A percentile compares a stretch with the other conserved stretches of the same genome.
Evolutionary conservation across 2,888 invertebrate genomes (phyloP).

Genomic region (Heliconius hortense): DNA sequence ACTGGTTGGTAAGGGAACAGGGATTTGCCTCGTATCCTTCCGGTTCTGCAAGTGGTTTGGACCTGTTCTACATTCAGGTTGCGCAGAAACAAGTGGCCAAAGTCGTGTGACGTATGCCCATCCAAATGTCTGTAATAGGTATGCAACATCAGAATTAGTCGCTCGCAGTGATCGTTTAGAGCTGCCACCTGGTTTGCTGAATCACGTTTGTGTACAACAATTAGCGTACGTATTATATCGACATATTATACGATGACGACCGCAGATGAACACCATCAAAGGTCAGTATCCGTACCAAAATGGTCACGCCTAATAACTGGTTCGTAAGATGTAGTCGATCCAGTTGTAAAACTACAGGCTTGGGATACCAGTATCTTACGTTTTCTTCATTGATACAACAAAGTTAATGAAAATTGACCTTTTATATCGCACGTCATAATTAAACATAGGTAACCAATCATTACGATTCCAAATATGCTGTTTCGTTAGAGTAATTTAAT

Average conservation of each 20-base stretch:
- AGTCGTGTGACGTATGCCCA: conserved; percentile 67
- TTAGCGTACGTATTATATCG: conserved; percentile 69
- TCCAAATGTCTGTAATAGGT: conserved; percentile 48
- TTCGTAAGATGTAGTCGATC: conserved; percentile 78
- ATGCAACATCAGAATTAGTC: conserved; percentile 56
- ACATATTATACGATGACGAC: conserved; percentile 68
- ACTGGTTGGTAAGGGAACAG: conserved; percentile 82
- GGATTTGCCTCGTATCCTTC: conserved; percentile 82
- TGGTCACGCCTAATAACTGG: conserved; percentile 83
- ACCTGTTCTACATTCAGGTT: conserved; percentile 80
- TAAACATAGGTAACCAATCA: conserved; percentile 16
- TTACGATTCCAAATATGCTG: neutral
- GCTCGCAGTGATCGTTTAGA: conserved; percentile 35
- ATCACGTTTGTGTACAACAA: conserved; percentile 74
- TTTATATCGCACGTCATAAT: conserved; percentile 39
- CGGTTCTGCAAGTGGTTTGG: conserved; percentile 79
- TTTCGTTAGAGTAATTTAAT: neutral
- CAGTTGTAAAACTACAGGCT: conserved; percentile 76
- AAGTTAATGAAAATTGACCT: conserved; percentile 63
- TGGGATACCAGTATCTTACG: conserved; percentile 78
- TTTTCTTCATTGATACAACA: conserved; percentile 71
- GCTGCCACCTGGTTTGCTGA: conserved; percentile 56
- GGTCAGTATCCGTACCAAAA: conserved; percentile 82
- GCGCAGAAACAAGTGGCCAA: conserved; percentile 66
- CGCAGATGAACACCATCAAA: conserved; percentile 74